A percentile compares a stretch with the other conserved stretches of the same genome.
Conservation (phyloP, 92 coral and sea anemone genomes). For the Heliopora coerulea region DNA sequence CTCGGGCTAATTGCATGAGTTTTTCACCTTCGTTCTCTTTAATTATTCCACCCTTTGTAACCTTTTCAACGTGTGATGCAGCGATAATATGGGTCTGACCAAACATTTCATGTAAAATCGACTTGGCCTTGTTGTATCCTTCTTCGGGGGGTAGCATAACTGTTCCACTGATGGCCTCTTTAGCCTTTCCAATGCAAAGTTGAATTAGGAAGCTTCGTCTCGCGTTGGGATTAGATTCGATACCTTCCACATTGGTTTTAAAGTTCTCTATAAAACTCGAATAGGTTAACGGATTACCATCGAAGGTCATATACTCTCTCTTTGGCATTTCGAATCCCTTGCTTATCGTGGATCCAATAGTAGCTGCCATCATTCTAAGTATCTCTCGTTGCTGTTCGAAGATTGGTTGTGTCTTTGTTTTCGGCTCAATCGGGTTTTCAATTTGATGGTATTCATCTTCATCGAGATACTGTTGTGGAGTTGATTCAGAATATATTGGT, state of each 20-base stretch:
- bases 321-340: constrained; percentile 16
- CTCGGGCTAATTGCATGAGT: neutral
- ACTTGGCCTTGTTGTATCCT: constrained; percentile 15
- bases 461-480: too few relatives aligned
- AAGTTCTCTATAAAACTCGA: constrained; percentile 21
- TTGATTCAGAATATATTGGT: too few relatives aligned
- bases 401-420: neutral
- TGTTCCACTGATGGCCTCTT: constrained; percentile 28
- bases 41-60: constrained; percentile 2
- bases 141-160: constrained; percentile 24
- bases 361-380: constrained; percentile 24
- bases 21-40: constrained; percentile 12
- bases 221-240: constrained; percentile 10
- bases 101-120: constrained; percentile 23
- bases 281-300: constrained; percentile 4
- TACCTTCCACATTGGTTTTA: constrained; percentile 14
- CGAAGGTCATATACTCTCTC: constrained; percentile 27
- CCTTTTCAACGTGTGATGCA: neutral
- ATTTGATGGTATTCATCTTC: neutral
- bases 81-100: constrained; percentile 22
- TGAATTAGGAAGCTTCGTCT: constrained; percentile 15
- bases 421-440: neutral
- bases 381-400: constrained; percentile 11
- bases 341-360: constrained; percentile 25
- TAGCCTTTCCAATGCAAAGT: constrained; percentile 31